Conservation (phyloP, 2,797 vertebrate genomes). For the Ambastaia sidthimunki region DNA sequence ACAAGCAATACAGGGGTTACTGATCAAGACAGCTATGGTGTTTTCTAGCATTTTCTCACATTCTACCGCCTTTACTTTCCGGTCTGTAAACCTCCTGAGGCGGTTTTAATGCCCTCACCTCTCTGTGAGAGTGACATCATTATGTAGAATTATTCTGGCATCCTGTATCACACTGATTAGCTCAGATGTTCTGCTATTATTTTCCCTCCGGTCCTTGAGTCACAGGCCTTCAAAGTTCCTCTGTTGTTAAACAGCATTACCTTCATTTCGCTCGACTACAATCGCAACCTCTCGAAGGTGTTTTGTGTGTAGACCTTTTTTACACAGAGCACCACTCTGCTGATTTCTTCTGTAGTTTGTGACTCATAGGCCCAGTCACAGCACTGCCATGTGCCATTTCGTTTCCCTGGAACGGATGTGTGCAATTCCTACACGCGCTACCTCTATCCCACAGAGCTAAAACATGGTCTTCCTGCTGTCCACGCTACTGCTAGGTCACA, state of each 20-base stretch:
- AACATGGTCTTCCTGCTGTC: constrained; percentile 57
- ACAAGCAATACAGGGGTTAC: constrained; percentile 18
- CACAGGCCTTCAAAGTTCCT: constrained; percentile 28
- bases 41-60: constrained; percentile 18
- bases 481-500: constrained; percentile 19
- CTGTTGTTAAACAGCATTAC: constrained; percentile 28
- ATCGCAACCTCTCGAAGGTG: background rate
- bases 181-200: constrained; percentile 29
- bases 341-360: constrained; percentile 52
- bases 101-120: background rate
- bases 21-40: constrained; percentile 20
- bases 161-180: constrained; percentile 37
- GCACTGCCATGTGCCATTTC: constrained; percentile 47
- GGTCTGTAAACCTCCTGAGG: background rate
- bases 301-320: constrained; percentile 39
- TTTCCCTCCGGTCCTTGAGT: constrained; percentile 39
- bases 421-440: constrained; percentile 36
- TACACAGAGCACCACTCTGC: constrained; percentile 28
- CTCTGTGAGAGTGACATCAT: constrained; percentile 36
- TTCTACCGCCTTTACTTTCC: background rate
- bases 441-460: constrained; percentile 49
- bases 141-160: constrained; percentile 32
- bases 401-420: constrained; percentile 55
- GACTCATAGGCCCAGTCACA: constrained; percentile 59
- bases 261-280: constrained; percentile 12